Evolutionary conservation across 2,888 invertebrate genomes (phyloP).

Genomic region (Galerucella nymphaeae): DNA sequence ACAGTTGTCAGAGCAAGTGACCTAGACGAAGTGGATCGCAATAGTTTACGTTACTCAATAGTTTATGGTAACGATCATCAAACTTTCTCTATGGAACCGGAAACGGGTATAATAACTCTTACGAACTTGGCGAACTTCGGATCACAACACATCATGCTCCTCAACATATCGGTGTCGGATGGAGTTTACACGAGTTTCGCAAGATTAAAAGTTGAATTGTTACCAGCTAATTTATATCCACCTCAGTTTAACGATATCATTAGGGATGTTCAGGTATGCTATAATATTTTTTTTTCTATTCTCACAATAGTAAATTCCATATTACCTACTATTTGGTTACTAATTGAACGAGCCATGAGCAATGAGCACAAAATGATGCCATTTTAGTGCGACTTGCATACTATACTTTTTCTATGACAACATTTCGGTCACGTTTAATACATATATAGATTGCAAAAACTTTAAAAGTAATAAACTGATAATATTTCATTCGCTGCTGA

Average conservation of each 20-base stretch:
- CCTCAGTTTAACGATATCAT: constrained; percentile 83
- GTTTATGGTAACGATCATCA: constrained; percentile 84
- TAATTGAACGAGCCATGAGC: no score
- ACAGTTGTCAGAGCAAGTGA: constrained; percentile 90
- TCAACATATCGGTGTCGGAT: constrained; percentile 96
- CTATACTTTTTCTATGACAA: no score
- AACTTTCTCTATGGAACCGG: constrained; percentile 75
- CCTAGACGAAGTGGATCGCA: constrained; percentile 83
- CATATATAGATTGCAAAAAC: no score
- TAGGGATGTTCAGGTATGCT: constrained; percentile 78
- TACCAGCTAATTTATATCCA: constrained; percentile 82
- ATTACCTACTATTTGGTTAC: no score
- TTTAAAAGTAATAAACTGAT: no score
- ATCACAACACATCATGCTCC: constrained; percentile 69
- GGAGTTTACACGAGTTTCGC: constrained; percentile 94
- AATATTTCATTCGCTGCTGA: no score
- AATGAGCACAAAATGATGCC: no score
- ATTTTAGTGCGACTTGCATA: no score
- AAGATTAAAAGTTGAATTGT: constrained; percentile 80
- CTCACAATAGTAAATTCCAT: no score
- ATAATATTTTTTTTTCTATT: no score
- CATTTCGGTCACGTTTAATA: no score
- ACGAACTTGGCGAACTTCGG: constrained; percentile 81
- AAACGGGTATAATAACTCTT: constrained; percentile 73
- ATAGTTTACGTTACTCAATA: constrained; percentile 81